A percentile compares a stretch with the other conserved stretches of the same genome.
These are phyloP conservation scores for Aradophagus sp. DNA, from an alignment of 1,140 invertebrate species.

Conservation along the genomic window DNA sequence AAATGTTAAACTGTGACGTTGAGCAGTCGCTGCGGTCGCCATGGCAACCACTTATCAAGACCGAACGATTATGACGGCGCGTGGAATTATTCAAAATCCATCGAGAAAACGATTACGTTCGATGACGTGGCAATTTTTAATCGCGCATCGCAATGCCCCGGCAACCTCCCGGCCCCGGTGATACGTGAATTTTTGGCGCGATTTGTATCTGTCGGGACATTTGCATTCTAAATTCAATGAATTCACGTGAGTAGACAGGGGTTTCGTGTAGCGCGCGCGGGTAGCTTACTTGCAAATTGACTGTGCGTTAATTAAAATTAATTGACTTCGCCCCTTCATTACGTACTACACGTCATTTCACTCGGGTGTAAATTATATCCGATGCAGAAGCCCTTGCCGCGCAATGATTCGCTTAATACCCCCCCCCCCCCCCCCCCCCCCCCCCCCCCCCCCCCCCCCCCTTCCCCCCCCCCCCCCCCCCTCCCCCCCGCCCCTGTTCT, in stretches of 20 bases:
- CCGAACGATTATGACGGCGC: too few species aligned
- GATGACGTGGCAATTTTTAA: too few species aligned
- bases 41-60: too few species aligned
- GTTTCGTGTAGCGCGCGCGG: conserved; percentile 44
- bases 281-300: conserved; percentile 62
- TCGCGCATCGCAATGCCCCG: too few species aligned
- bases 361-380: conserved; percentile 65
- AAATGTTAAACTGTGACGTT: too few species aligned
- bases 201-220: conserved; percentile 49
- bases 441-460: too few species aligned
- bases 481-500: too few species aligned
- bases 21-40: too few species aligned
- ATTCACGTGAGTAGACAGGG: conserved; percentile 43
- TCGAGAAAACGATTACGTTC: too few species aligned
- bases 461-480: too few species aligned
- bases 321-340: conserved; percentile 64
- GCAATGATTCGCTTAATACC: conserved; percentile 66
- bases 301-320: conserved; percentile 70
- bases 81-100: too few species aligned
- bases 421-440: too few species aligned
- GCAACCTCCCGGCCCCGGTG: not conserved
- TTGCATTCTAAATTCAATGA: conserved; percentile 54
- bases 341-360: conserved; percentile 54
- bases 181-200: conserved; percentile 36
- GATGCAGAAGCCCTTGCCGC: conserved; percentile 55